Evolutionary conservation across 2,888 invertebrate species (phyloP).

Genomic region (Himalopsyche tibetana): DNA sequence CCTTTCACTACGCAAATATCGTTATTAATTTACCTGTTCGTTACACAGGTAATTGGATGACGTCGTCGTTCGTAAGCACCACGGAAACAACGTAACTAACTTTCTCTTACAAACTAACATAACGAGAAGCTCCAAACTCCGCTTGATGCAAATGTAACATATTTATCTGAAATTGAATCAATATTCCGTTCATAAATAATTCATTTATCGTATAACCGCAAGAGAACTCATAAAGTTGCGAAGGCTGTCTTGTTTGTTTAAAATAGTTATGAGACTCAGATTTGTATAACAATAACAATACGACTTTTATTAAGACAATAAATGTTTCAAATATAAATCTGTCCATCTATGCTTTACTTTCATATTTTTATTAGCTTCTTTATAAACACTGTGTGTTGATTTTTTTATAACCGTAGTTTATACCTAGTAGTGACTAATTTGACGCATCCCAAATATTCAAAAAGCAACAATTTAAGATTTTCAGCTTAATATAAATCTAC

Average conservation of each 20-base stretch:
- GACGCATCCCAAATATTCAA: too few relatives aligned
- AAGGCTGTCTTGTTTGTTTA: not conserved
- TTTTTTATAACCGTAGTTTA: too few relatives aligned
- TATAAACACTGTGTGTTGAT: too few relatives aligned
- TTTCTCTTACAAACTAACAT: not conserved
- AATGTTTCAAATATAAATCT: too few relatives aligned
- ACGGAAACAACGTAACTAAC: constrained; percentile 23
- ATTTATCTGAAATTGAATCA: not conserved
- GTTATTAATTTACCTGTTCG: constrained; percentile 56
- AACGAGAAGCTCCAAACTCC: not conserved
- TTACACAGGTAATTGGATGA: constrained; percentile 51
- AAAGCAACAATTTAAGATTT: too few relatives aligned
- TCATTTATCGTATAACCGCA: not conserved
- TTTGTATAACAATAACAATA: not conserved
- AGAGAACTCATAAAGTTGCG: not conserved
- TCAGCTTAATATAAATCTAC: too few relatives aligned
- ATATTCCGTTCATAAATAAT: constrained; percentile 14
- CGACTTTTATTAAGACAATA: too few relatives aligned
- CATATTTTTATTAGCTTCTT: too few relatives aligned
- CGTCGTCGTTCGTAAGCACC: not conserved
- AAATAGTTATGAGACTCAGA: not conserved
- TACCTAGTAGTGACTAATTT: too few relatives aligned
- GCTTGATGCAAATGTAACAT: not conserved
- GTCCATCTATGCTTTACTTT: too few relatives aligned
- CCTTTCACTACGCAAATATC: constrained; percentile 32